phyloP scores from a whole-genome alignment of 2,113 vertebrate species.

The Scomber japonicus region DNA sequence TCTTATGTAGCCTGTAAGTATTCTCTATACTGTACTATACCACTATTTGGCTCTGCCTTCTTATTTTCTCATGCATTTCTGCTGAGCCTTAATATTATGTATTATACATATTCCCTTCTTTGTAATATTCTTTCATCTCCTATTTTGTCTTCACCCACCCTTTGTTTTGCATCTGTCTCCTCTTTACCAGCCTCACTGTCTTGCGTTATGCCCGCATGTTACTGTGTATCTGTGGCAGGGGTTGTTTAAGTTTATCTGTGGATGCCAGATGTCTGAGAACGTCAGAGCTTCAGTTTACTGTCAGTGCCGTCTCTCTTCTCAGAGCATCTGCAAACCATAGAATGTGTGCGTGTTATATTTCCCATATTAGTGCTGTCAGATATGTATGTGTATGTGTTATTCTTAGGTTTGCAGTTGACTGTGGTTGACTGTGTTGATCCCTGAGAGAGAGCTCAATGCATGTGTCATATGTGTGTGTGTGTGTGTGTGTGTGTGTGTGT shows the following conservation, averaged over 20 bases:
- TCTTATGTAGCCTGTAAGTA: neutral
- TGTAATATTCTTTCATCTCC: too few species aligned
- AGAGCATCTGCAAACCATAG: constrained; percentile 35
- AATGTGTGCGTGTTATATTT: constrained; percentile 41
- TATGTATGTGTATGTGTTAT: constrained; percentile 12
- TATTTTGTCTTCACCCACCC: neutral
- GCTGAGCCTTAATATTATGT: constrained; percentile 46
- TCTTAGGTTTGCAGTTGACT: constrained; percentile 17
- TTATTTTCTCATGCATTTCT: neutral
- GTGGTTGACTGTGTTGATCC: constrained; percentile 21
- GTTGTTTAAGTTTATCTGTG: constrained; percentile 43
- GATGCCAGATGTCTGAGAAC: constrained; percentile 46
- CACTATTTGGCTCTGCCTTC: neutral
- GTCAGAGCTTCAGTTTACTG: constrained; percentile 19
- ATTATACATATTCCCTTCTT: neutral
- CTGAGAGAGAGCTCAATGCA: constrained; percentile 2
- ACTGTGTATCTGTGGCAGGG: constrained; percentile 1
- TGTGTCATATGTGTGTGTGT: constrained; percentile 10
- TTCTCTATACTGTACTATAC: neutral
- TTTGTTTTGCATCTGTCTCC: constrained; percentile 2
- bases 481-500: too few species aligned
- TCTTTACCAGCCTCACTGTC: neutral
- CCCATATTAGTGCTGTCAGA: constrained; percentile 31
- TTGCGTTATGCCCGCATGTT: neutral
- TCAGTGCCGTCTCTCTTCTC: constrained; percentile 15